phyloP scores from a whole-genome alignment of 2,113 vertebrate genomes.

The Pangasianodon gigas region DNA sequence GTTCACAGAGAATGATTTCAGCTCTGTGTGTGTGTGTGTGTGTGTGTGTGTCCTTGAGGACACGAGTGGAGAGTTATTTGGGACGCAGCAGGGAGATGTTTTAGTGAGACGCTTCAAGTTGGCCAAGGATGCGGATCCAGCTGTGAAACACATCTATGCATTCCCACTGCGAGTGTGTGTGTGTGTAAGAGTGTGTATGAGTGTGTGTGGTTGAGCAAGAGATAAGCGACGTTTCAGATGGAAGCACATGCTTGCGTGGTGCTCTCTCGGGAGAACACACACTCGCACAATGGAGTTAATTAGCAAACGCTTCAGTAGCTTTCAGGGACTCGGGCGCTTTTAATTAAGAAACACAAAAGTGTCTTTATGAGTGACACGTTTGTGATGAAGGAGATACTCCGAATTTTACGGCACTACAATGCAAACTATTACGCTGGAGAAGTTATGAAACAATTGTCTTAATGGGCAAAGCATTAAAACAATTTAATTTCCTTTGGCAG shows the following conservation, averaged over 20 bases:
- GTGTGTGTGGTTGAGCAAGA: slow-evolving; percentile 54
- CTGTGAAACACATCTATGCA: slow-evolving; percentile 14
- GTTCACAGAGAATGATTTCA: background rate
- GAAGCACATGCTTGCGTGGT: slow-evolving; percentile 47
- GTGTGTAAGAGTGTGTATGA: slow-evolving; percentile 38
- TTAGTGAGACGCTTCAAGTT: slow-evolving; percentile 12
- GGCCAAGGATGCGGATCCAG: slow-evolving; percentile 23
- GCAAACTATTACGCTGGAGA: background rate
- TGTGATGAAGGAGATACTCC: slow-evolving; percentile 62
- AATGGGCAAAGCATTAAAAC: slow-evolving; percentile 23
- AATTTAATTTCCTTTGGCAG: slow-evolving; percentile 18
- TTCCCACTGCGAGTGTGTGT: slow-evolving; percentile 2
- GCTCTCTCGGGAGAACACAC: slow-evolving; percentile 60
- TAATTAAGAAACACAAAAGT: slow-evolving; percentile 74
- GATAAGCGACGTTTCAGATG: slow-evolving; percentile 65
- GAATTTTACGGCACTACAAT: slow-evolving; percentile 50
- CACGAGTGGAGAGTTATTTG: slow-evolving; percentile 17
- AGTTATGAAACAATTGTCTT: slow-evolving; percentile 13
- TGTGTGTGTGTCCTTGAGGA: slow-evolving; percentile 15
- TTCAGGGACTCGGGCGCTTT: slow-evolving; percentile 70
- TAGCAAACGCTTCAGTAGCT: slow-evolving; percentile 73
- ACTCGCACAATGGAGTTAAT: slow-evolving; percentile 73
- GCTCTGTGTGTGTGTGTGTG: background rate
- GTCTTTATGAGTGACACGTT: slow-evolving; percentile 62
- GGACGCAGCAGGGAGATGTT: slow-evolving; percentile 16